Evolutionary conservation across 2,113 vertebrate genomes (phyloP).

Genomic region (Condylura cristata): DNA sequence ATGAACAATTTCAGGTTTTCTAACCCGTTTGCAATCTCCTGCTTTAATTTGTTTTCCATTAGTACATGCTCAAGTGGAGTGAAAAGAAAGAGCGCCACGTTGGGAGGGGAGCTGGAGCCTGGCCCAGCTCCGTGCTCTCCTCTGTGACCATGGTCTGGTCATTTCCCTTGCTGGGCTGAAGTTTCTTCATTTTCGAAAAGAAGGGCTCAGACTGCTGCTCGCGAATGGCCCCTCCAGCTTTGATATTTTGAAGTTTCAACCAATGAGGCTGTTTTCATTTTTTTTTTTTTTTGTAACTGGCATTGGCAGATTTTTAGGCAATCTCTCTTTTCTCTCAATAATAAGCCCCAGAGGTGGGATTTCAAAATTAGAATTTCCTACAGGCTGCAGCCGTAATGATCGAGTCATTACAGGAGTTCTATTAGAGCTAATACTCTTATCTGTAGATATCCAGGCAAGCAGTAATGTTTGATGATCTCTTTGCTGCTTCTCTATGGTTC

Average conservation of each 20-base stretch:
- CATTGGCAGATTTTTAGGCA: neutral
- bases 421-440: conserved; percentile 58
- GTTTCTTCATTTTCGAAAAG: conserved; percentile 13
- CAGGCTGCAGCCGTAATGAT: conserved; percentile 8
- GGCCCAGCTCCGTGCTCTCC: neutral
- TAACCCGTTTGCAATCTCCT: conserved; percentile 55
- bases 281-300: neutral
- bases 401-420: neutral
- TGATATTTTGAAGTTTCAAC: neutral
- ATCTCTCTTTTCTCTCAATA: conserved; percentile 39
- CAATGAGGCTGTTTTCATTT: neutral
- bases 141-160: neutral
- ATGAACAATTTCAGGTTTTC: conserved; percentile 70
- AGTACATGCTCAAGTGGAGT: conserved; percentile 50
- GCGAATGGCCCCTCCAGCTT: neutral
- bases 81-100: neutral
- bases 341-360: conserved; percentile 55
- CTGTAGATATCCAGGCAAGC: conserved; percentile 21
- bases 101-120: neutral
- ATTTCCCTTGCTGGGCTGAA: neutral
- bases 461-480: conserved; percentile 52
- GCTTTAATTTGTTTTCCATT: conserved; percentile 75
- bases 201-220: neutral
- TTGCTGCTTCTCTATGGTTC: conserved; percentile 33
- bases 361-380: conserved; percentile 65